phyloP scores from a whole-genome alignment of 2,113 vertebrate species.

The Ciconia stormi region DNA sequence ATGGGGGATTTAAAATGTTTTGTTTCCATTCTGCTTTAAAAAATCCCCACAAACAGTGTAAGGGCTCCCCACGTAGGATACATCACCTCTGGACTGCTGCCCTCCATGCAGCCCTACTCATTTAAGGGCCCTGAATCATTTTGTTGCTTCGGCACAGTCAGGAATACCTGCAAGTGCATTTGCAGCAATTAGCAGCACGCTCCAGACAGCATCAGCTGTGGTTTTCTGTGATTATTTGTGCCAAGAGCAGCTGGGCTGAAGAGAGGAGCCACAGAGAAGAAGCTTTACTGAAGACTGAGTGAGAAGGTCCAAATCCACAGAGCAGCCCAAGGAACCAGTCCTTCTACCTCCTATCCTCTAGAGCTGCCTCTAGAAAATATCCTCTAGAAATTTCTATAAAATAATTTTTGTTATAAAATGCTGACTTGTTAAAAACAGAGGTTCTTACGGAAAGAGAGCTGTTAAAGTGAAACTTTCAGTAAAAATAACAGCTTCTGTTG shows the following conservation, averaged over 20 bases:
- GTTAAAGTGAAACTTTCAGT: background rate
- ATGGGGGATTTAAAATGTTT: background rate
- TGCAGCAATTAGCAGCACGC: background rate
- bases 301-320: background rate
- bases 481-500: background rate
- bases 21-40: background rate
- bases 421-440: background rate
- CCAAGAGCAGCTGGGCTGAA: background rate
- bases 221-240: background rate
- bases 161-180: background rate
- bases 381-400: background rate
- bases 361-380: background rate
- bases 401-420: background rate
- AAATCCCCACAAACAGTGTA: background rate
- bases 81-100: background rate
- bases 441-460: background rate
- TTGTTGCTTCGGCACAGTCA: background rate
- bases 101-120: background rate
- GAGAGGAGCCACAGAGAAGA: background rate
- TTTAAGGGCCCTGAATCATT: background rate
- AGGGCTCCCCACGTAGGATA: rapidly evolving
- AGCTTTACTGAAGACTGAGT: background rate
- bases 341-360: background rate
- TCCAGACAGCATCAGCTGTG: background rate
- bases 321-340: background rate